phyloP scores from a whole-genome alignment of 2,888 invertebrate species.

The Parascotia fuliginaria region DNA sequence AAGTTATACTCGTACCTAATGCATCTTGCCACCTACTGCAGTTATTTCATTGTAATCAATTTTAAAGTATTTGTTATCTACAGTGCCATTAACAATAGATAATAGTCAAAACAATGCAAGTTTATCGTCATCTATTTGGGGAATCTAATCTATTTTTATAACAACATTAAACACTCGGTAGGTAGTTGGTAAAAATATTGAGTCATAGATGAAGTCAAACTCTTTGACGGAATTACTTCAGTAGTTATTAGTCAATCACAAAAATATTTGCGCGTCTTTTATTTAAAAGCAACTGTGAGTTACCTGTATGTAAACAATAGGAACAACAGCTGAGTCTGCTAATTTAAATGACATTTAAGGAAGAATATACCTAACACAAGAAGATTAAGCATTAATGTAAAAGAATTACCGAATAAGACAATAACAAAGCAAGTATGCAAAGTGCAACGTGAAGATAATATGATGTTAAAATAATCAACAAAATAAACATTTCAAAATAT shows the following conservation, averaged over 20 bases:
- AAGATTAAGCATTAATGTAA: too few species aligned
- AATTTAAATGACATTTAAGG: conserved; percentile 21
- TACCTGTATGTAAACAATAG: conserved; percentile 50
- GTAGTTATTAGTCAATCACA: conserved; percentile 29
- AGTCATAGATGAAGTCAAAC: conserved; percentile 28
- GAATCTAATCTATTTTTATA: conserved; percentile 8
- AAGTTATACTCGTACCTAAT: too few species aligned
- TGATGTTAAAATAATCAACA: too few species aligned
- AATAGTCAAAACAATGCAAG: not conserved
- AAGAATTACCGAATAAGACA: too few species aligned
- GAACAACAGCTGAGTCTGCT: conserved; percentile 35
- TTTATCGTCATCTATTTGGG: conserved; percentile 6
- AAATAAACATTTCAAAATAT: conserved; percentile 38
- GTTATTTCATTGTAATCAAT: not conserved
- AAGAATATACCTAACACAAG: not conserved
- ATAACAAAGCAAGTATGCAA: too few species aligned
- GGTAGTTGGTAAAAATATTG: conserved; percentile 16
- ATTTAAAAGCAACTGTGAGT: conserved; percentile 58
- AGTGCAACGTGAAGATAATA: too few species aligned
- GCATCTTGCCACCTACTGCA: too few species aligned
- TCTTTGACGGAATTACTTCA: conserved; percentile 31
- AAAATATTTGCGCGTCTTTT: conserved; percentile 39
- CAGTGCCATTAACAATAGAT: conserved; percentile 6
- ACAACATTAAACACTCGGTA: conserved; percentile 1
- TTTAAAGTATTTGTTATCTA: too few species aligned